A percentile compares a stretch with the other conserved stretches of the same genome.
phyloP scores from a whole-genome alignment of 2,113 vertebrate genomes.

The Benitochromis conjunctus region DNA sequence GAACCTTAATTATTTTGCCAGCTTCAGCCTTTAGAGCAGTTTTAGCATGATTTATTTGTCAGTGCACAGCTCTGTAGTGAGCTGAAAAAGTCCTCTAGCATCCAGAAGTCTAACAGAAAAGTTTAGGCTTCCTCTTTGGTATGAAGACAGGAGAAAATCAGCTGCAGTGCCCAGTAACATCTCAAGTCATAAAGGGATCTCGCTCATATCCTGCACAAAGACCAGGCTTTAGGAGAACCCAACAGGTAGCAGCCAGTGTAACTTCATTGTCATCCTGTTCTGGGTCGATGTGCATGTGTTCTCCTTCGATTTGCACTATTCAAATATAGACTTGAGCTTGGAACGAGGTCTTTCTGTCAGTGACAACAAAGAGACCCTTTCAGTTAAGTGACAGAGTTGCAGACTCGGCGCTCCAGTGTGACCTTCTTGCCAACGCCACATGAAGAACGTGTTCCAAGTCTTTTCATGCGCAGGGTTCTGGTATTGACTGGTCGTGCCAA shows the following conservation, averaged over 20 bases:
- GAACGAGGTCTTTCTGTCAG: not conserved
- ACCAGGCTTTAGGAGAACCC: slow-evolving; percentile 17
- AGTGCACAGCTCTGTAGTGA: not conserved
- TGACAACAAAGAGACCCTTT: not conserved
- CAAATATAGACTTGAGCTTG: not conserved
- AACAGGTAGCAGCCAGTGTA: slow-evolving; percentile 7
- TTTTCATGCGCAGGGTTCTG: not conserved
- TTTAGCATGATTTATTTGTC: not conserved
- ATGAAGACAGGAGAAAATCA: not conserved
- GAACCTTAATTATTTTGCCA: not conserved
- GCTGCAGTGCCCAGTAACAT: not conserved
- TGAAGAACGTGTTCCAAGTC: not conserved
- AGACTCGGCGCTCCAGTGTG: not conserved
- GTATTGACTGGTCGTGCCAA: slow-evolving; percentile 9
- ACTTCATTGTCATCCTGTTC: not conserved
- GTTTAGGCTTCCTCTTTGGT: not conserved
- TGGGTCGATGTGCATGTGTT: not conserved
- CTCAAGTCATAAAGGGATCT: not conserved
- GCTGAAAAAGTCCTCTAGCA: not conserved
- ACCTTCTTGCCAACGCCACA: not conserved
- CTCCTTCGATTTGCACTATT: slow-evolving; percentile 31
- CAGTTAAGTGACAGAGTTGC: slow-evolving; percentile 11
- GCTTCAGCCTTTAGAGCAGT: not conserved
- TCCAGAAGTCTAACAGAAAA: not conserved
- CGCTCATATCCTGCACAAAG: not conserved